Percentiles rank a stretch among this genome's conserved stretches.
These are phyloP conservation scores for Chelon labrosus DNA, from an alignment of 2,797 vertebrate species.

Conservation along the genomic window DNA sequence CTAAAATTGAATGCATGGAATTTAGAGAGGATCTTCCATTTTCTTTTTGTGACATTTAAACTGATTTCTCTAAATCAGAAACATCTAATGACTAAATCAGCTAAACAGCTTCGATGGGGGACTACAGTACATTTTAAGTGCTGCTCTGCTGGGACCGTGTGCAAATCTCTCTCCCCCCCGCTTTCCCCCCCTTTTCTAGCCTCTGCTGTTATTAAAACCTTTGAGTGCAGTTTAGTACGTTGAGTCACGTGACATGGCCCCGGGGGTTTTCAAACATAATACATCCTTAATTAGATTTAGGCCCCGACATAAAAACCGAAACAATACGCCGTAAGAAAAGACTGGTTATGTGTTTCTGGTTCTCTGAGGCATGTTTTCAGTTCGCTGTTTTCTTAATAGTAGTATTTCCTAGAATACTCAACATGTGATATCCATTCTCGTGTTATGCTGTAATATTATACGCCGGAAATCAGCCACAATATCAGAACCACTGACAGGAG, in stretches of 20 bases:
- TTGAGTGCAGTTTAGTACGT: not conserved
- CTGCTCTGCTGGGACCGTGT: slow-evolving; percentile 2
- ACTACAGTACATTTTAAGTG: not conserved
- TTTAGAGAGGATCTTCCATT: not conserved
- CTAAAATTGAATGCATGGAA: not conserved
- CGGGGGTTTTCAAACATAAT: slow-evolving; percentile 11
- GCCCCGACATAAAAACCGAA: slow-evolving; percentile 24
- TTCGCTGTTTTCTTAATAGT: not conserved
- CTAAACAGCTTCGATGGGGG: not conserved
- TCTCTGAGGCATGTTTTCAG: not conserved
- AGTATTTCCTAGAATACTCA: too few relatives aligned
- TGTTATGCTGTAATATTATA: too few relatives aligned
- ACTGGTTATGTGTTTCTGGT: not conserved
- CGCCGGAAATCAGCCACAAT: too few relatives aligned
- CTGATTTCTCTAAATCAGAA: not conserved
- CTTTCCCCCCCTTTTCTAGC: too few relatives aligned
- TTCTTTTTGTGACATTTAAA: too few relatives aligned
- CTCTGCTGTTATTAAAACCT: too few relatives aligned
- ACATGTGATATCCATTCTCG: too few relatives aligned
- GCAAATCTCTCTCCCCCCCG: not conserved
- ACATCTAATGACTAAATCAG: not conserved
- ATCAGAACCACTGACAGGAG: too few relatives aligned
- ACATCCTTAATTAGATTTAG: slow-evolving; percentile 27
- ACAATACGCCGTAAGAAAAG: not conserved
- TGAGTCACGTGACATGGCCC: not conserved